Conservation (phyloP, 2,888 invertebrate genomes). For the Diplolepis rosae region DNA sequence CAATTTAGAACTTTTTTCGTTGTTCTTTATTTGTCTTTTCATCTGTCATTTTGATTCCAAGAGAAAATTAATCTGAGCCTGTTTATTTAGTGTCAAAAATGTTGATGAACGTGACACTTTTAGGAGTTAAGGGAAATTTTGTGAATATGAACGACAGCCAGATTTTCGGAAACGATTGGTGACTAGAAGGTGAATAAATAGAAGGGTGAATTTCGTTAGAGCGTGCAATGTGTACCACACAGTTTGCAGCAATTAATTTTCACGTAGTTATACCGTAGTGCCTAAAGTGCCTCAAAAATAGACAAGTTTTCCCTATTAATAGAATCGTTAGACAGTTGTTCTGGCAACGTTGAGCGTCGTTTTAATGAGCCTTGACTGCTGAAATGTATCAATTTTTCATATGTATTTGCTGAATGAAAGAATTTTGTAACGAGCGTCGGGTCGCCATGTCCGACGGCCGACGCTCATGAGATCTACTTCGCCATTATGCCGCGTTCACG, state of each 20-base stretch:
- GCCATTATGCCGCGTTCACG: conserved; percentile 50
- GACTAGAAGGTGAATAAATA: conserved; percentile 17
- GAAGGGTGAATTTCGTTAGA: conserved; percentile 49
- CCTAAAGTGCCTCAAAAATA: conserved; percentile 56
- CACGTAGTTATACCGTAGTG: conserved; percentile 61
- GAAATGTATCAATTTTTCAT: conserved; percentile 69
- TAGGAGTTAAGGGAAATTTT: neutral
- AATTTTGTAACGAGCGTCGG: conserved; percentile 53
- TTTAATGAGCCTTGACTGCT: conserved; percentile 69
- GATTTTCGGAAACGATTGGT: conserved; percentile 22
- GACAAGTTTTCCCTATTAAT: conserved; percentile 61
- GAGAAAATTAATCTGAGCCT: no score
- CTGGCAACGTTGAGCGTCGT: conserved; percentile 62
- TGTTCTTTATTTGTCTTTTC: no score
- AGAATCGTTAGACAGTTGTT: conserved; percentile 57
- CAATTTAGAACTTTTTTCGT: no score
- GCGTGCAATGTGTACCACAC: conserved; percentile 50
- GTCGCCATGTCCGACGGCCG: conserved; percentile 71
- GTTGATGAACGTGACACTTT: neutral
- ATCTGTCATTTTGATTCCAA: no score
- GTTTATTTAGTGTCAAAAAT: neutral
- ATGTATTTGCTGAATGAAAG: conserved; percentile 54
- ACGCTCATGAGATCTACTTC: conserved; percentile 52
- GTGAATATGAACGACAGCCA: neutral
- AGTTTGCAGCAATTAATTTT: conserved; percentile 65